Percentiles rank a stretch among this genome's conserved stretches.
These are phyloP conservation scores for Ophonus ardosiacus DNA, from an alignment of 2,888 invertebrate genomes.

Conservation along the genomic window DNA sequence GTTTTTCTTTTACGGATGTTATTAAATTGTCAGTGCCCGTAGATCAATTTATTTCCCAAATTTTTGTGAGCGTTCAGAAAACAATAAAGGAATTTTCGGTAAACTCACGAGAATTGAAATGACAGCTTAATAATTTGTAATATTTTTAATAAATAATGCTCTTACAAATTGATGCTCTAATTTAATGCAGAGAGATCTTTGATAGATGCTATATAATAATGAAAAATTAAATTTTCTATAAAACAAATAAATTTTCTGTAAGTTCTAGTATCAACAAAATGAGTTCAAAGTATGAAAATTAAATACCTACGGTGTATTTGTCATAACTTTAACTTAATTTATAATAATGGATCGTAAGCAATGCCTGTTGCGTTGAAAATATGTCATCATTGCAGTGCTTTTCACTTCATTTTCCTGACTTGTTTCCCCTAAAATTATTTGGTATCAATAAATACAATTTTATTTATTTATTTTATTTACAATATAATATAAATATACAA, in stretches of 20 bases:
- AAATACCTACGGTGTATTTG: no score
- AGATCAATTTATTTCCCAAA: not conserved
- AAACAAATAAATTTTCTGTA: not conserved
- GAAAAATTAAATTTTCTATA: not conserved
- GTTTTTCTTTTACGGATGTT: not conserved
- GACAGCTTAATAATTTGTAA: not conserved
- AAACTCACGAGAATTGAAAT: not conserved
- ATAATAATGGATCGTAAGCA: no score
- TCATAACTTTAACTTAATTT: no score
- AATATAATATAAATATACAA: no score
- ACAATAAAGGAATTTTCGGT: not conserved
- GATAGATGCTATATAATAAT: not conserved
- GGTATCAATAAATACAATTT: no score
- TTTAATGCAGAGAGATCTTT: not conserved
- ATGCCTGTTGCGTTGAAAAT: no score
- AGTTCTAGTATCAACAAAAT: no score
- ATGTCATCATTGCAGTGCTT: no score
- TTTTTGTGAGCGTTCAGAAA: not conserved
- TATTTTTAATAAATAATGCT: not conserved
- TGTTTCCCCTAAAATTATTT: no score
- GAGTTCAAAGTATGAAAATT: no score
- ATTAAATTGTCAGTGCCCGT: not conserved
- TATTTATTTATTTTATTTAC: no score
- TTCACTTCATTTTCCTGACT: no score
- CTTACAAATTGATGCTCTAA: not conserved